A percentile compares a stretch with the other conserved stretches of the same genome.
phyloP scores from a whole-genome alignment of 2,113 vertebrate species.

The Agelaius tricolor region DNA sequence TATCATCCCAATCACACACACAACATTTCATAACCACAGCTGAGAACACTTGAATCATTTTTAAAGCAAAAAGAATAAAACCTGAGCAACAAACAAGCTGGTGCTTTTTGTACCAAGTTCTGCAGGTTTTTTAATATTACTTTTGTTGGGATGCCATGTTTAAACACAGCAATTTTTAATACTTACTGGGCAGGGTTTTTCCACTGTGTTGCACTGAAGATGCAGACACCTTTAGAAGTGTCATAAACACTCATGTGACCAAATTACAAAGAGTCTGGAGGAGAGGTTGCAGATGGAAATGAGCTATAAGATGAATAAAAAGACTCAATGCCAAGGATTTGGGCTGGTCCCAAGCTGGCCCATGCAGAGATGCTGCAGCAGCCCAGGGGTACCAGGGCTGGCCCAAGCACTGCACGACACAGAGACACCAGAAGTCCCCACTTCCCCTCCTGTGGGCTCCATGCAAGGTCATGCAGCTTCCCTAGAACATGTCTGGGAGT shows the following conservation, averaged over 20 bases:
- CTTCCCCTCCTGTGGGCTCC: neutral
- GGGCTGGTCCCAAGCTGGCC: neutral
- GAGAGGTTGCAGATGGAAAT: neutral
- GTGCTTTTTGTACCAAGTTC: neutral
- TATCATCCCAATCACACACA: neutral
- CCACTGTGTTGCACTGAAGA: neutral
- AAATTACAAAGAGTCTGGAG: neutral
- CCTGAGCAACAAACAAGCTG: neutral
- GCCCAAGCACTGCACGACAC: neutral
- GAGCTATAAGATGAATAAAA: neutral
- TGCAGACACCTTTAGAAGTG: rapidly evolving
- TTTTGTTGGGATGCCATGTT: neutral
- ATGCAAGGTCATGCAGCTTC: neutral
- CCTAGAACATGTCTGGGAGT: neutral
- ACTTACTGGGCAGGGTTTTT: neutral
- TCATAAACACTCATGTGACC: rapidly evolving
- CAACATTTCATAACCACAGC: neutral
- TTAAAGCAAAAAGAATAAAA: neutral
- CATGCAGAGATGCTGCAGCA: neutral
- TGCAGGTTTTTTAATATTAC: neutral
- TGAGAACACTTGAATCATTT: neutral
- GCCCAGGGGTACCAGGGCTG: rapidly evolving
- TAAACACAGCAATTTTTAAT: neutral
- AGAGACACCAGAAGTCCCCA: neutral
- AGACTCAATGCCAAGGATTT: neutral